A percentile compares a stretch with the other conserved stretches of the same genome.
Conservation (phyloP, 2,888 invertebrate genomes). For the Drosophila lutescens region DNA sequence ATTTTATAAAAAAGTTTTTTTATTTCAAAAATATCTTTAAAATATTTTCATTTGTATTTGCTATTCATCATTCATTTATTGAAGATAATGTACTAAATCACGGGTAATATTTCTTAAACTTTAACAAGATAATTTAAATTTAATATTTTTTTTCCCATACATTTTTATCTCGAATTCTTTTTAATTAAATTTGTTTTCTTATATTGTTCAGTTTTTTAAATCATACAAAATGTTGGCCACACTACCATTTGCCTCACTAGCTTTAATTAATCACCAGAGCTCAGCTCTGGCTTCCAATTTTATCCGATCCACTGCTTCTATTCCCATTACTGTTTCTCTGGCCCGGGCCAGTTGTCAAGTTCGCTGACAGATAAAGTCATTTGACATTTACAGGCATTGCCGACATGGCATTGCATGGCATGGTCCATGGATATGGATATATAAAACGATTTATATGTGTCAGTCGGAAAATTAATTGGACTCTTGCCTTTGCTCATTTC, state of each 20-base stretch:
- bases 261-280: conserved; percentile 71
- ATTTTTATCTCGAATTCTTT: too few relatives aligned
- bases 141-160: too few relatives aligned
- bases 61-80: too few relatives aligned
- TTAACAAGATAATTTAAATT: too few relatives aligned
- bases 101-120: too few relatives aligned
- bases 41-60: background rate
- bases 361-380: conserved; percentile 78
- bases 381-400: conserved; percentile 78
- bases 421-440: conserved; percentile 4
- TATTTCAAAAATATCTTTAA: background rate
- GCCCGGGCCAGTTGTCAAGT: conserved; percentile 73
- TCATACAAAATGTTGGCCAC: conserved; percentile 12
- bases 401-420: conserved; percentile 58
- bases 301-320: conserved; percentile 20
- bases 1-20: background rate
- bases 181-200: background rate
- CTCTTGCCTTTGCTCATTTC: conserved; percentile 84
- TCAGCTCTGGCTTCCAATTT: conserved; percentile 23
- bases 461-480: conserved; percentile 74
- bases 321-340: conserved; percentile 35
- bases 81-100: too few relatives aligned
- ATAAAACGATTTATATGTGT: conserved; percentile 78
- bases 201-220: background rate
- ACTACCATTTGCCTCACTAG: conserved; percentile 16